These are phyloP conservation scores for Porites cylindrica DNA, from an alignment of 92 coral and sea anemone genomes.

Conservation along the genomic window DNA sequence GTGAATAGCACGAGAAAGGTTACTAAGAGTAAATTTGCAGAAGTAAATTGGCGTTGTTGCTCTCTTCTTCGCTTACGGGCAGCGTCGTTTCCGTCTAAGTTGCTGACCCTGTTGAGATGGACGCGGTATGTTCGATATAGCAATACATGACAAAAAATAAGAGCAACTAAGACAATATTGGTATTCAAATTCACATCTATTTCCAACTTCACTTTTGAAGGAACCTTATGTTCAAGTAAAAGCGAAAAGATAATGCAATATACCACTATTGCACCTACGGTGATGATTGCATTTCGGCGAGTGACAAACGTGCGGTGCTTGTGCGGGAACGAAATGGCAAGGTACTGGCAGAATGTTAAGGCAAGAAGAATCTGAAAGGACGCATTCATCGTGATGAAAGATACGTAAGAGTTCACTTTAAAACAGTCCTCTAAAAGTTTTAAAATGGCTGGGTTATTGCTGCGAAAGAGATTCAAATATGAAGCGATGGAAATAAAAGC, in stretches of 20 bases:
- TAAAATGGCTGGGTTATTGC: not conserved
- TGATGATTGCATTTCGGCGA: not conserved
- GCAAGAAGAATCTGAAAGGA: conserved; percentile 61
- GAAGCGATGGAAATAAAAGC: conserved; percentile 16
- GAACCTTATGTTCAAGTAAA: conserved; percentile 32
- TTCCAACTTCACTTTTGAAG: conserved; percentile 14
- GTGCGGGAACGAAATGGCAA: conserved; percentile 64
- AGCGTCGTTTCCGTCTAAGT: conserved; percentile 32
- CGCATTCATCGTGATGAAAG: conserved; percentile 54
- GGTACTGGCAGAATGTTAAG: conserved; percentile 51
- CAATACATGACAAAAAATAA: conserved; percentile 24
- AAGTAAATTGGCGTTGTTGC: conserved; percentile 52
- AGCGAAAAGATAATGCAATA: conserved; percentile 49
- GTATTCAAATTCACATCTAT: conserved; percentile 57
- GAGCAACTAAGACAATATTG: conserved; percentile 24
- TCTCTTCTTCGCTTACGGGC: conserved; percentile 25
- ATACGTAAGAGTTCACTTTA: conserved; percentile 1
- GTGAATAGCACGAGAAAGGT: conserved; percentile 59
- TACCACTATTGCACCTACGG: conserved; percentile 29
- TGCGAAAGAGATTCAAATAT: conserved; percentile 21
- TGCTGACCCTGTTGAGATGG: conserved; percentile 48
- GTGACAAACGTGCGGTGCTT: conserved; percentile 44
- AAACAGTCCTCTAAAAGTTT: not conserved
- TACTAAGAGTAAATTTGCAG: conserved; percentile 57
- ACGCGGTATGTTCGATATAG: conserved; percentile 53